These are phyloP conservation scores for Bombus waltoni DNA, from an alignment of 1,140 invertebrate genomes.

Conservation along the genomic window DNA sequence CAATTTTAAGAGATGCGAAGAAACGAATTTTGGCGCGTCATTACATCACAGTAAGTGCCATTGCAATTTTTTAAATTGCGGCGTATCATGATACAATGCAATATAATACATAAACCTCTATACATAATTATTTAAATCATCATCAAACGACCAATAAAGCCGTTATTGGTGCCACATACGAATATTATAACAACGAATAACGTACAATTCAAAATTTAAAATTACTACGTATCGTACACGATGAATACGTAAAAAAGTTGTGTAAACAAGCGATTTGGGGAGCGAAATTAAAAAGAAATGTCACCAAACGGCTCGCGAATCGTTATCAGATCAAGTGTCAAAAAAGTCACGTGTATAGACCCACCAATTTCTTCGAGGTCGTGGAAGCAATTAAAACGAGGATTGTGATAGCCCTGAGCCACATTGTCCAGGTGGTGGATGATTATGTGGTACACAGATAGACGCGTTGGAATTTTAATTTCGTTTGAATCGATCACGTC, in stretches of 20 bases:
- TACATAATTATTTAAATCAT: neutral
- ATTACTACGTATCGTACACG: neutral
- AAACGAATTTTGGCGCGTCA: neutral
- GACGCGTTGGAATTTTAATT: slow-evolving; percentile 25
- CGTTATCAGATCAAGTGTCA: neutral
- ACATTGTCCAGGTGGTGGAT: slow-evolving; percentile 56
- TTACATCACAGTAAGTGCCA: neutral
- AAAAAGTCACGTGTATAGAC: slow-evolving; percentile 13
- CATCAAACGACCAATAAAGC: neutral
- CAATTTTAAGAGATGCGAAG: neutral
- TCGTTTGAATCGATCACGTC: slow-evolving; percentile 22
- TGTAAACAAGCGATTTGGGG: neutral
- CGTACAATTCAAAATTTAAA: neutral
- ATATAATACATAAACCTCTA: neutral
- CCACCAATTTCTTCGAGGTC: slow-evolving; percentile 43
- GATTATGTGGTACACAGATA: slow-evolving; percentile 17
- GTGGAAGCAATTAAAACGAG: slow-evolving; percentile 38
- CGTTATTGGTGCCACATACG: neutral
- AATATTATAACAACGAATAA: neutral
- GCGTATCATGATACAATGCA: no score
- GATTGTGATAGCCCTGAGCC: slow-evolving; percentile 42
- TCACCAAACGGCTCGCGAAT: neutral
- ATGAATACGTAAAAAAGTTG: neutral
- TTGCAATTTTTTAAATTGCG: neutral
- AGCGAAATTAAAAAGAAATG: neutral